A percentile compares a stretch with the other conserved stretches of the same genome.
Conservation (phyloP, 2,888 invertebrate species). For the Epiblema foenella region DNA sequence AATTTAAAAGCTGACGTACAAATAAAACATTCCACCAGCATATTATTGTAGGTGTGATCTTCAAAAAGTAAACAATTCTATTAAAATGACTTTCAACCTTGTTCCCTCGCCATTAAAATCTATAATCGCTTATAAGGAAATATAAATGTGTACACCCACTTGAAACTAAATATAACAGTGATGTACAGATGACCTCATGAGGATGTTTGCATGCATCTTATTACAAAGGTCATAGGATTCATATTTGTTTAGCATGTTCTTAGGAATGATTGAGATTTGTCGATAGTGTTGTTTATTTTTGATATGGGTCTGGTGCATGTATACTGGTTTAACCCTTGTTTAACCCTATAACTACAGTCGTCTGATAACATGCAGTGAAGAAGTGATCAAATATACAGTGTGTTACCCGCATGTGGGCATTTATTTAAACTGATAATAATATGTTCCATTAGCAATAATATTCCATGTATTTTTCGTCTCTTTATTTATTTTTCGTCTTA, state of each 20-base stretch:
- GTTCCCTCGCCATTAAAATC: neutral
- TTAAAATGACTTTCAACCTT: slow-evolving; percentile 5
- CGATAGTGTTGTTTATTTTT: slow-evolving; percentile 19
- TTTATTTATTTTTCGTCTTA: too few species aligned
- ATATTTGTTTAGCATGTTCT: slow-evolving; percentile 3
- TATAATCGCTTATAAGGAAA: neutral
- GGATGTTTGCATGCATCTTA: slow-evolving; percentile 21
- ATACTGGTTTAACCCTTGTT: neutral
- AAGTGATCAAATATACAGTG: too few species aligned
- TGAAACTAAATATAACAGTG: slow-evolving; percentile 41
- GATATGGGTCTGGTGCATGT: slow-evolving; percentile 7
- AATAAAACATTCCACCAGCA: slow-evolving; percentile 13
- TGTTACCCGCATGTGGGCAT: too few species aligned
- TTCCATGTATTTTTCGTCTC: too few species aligned
- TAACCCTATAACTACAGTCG: neutral
- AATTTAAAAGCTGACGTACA: neutral
- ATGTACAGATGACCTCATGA: slow-evolving; percentile 37
- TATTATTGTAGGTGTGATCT: slow-evolving; percentile 33
- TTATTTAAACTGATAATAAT: too few species aligned
- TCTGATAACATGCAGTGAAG: too few species aligned
- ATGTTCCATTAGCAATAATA: too few species aligned
- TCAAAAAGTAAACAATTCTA: slow-evolving; percentile 18
- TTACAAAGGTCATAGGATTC: slow-evolving; percentile 24
- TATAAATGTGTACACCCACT: slow-evolving; percentile 34
- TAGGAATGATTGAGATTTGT: slow-evolving; percentile 26